A percentile compares a stretch with the other conserved stretches of the same genome.
Conservation (phyloP, 2,888 invertebrate genomes). For the Agrochola lychnidis region DNA sequence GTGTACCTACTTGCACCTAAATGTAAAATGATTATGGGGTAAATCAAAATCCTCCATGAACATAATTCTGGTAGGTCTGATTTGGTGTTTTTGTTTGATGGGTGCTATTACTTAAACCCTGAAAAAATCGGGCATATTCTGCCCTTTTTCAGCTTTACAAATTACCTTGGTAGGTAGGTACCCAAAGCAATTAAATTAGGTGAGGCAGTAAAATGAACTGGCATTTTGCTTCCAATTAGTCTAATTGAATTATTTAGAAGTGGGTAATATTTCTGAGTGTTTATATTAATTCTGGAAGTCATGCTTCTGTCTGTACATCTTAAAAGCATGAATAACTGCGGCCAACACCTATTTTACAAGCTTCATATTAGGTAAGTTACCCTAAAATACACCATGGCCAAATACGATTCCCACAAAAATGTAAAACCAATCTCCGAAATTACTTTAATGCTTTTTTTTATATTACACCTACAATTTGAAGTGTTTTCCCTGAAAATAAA, state of each 20-base stretch:
- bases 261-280: neutral
- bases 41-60: neutral
- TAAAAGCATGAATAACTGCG: neutral
- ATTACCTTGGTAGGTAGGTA: neutral
- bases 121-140: too few relatives aligned
- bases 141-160: neutral
- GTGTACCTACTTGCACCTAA: neutral
- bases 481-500: neutral
- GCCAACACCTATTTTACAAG: neutral
- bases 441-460: neutral
- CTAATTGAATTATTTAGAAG: slow-evolving; percentile 10
- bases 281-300: slow-evolving; percentile 1
- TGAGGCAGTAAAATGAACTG: neutral
- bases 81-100: neutral
- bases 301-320: neutral
- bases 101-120: neutral
- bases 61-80: neutral
- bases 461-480: neutral
- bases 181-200: neutral
- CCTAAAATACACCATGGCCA: neutral
- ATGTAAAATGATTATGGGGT: neutral
- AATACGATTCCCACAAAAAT: neutral
- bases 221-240: slow-evolving; percentile 1
- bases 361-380: neutral
- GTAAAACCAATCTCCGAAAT: too few relatives aligned